Base-by-base conservation (phyloP, 2,797 vertebrate genomes). In the Crenuchus spilurus region DNA sequence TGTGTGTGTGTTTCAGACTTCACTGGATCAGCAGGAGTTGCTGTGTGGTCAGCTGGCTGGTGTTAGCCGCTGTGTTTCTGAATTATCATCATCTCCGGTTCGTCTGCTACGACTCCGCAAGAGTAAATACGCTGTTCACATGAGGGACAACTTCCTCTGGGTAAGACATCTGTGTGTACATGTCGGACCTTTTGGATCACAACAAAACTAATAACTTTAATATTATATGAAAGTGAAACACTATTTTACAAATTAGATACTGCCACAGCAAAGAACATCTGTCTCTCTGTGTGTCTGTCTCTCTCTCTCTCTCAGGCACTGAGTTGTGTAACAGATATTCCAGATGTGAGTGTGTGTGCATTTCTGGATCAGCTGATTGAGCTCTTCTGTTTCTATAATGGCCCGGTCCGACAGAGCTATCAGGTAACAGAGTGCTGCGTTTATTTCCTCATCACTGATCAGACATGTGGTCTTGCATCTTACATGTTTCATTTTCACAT, bases 21-120 rank as follows among this genome's bases (percentile, higher is more conserved):
- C 90, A 6, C 28, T 91, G 0, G 97, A 98, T 26, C 91, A 92
- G 30, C 96, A 97, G 90, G 96, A 99, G 77, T 85, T 99, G 85
- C 90, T 99, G 0, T 99, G 97, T 0, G 95, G 97, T 0, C 97
- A 99, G 92, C 85, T 99, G 0, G 97, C 97, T 0, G 98, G 98
- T 0, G 93, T 94, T 0, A 90, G 93, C 41, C 95, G 87, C 77
- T 99, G 98, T 22, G 67, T 96, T 20, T 91, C 92, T 0, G 96
- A 98, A 52, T 89, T 99, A 0, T 95, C 95, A 0, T 88, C 86
- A 18, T 92, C 88, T 1, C 91, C 94, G 0, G 94, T 95, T 0
- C 80, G 83, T 1, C 78, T 96, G 0, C 78, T 99, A 22, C 92
- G 91, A 35, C 89, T 99, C 39, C 91, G 90, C 65, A 95, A 91